Evolutionary conservation across 2,797 vertebrate genomes (phyloP).

Genomic region (Chanos chanos): DNA sequence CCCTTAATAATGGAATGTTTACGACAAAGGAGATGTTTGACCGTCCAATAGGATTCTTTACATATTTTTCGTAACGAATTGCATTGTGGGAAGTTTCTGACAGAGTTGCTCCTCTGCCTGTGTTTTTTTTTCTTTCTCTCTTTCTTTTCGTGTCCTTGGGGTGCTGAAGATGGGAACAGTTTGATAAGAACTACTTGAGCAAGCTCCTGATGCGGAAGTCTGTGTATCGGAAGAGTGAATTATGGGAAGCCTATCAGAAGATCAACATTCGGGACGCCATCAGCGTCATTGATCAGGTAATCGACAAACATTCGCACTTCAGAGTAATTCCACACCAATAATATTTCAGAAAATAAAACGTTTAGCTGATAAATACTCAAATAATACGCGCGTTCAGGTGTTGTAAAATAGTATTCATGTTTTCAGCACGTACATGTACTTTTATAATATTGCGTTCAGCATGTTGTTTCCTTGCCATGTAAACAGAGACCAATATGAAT

Average conservation of each 20-base stretch:
- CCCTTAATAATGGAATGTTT: background rate
- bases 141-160: too few relatives aligned
- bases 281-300: slow-evolving; percentile 91
- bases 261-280: slow-evolving; percentile 95
- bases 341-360: too few relatives aligned
- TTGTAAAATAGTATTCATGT: background rate
- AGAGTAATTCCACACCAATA: too few relatives aligned
- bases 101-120: background rate
- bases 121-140: slow-evolving; percentile 29
- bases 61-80: background rate
- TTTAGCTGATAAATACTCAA: too few relatives aligned
- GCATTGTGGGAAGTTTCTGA: background rate
- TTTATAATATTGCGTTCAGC: too few relatives aligned
- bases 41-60: background rate
- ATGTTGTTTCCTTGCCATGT: too few relatives aligned
- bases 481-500: too few relatives aligned
- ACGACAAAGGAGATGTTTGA: background rate
- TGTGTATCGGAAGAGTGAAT: slow-evolving; percentile 88
- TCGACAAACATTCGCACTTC: background rate
- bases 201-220: slow-evolving; percentile 90
- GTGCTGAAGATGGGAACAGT: slow-evolving; percentile 90
- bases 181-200: slow-evolving; percentile 95
- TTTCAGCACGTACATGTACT: too few relatives aligned
- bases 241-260: slow-evolving; percentile 97
- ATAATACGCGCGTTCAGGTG: background rate